Evolutionary conservation across 2,888 invertebrate genomes (phyloP).

Genomic region (Hoplodrina blanda): DNA sequence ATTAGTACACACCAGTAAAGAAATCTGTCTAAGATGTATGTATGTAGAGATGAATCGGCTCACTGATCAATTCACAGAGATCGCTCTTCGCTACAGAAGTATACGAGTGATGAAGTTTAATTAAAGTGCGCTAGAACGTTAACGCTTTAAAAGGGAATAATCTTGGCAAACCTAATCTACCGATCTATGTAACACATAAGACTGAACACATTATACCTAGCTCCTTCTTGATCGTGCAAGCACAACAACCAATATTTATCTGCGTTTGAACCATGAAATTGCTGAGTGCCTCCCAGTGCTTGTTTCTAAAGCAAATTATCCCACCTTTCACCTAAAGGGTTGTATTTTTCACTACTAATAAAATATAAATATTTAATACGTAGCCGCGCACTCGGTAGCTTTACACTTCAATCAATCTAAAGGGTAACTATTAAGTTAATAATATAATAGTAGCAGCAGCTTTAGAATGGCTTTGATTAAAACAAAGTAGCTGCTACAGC

Average conservation of each 20-base stretch:
- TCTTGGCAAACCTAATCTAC: constrained; percentile 20
- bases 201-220: background rate
- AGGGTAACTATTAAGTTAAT: constrained; percentile 1
- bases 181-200: constrained; percentile 7
- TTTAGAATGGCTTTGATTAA: constrained; percentile 13
- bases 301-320: constrained; percentile 31
- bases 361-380: constrained; percentile 28
- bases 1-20: constrained; percentile 28
- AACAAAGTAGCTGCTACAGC: background rate
- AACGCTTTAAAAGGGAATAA: constrained; percentile 32
- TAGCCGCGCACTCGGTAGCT: background rate
- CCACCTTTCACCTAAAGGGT: constrained; percentile 11
- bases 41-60: constrained; percentile 31
- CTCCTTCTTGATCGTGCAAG: constrained; percentile 21
- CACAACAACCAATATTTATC: constrained; percentile 36
- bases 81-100: constrained; percentile 50
- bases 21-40: constrained; percentile 22
- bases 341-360: constrained; percentile 32
- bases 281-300: constrained; percentile 29
- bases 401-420: constrained; percentile 11
- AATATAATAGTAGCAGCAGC: background rate
- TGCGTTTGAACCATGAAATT: constrained; percentile 23
- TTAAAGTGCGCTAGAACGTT: constrained; percentile 57
- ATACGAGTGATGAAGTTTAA: constrained; percentile 56
- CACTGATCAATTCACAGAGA: constrained; percentile 54